Evolutionary conservation across 1,140 invertebrate species (phyloP).

Genomic region (Leptinotarsa lineolata): DNA sequence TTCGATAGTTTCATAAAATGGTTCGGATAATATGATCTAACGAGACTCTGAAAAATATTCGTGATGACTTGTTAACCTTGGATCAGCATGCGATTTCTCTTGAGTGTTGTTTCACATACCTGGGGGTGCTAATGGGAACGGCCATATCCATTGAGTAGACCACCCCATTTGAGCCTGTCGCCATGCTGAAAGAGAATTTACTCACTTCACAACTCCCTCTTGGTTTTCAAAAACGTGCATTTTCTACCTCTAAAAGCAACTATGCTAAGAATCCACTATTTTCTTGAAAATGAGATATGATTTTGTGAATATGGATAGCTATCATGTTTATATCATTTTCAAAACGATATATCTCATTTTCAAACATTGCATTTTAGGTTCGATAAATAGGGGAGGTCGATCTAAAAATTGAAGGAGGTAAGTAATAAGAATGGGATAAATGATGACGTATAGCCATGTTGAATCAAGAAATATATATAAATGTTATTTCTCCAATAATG

Average conservation of each 20-base stretch:
- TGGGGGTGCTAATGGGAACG: conserved; percentile 53
- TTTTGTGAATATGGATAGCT: no score
- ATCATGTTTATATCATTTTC: no score
- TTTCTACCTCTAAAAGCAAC: conserved; percentile 27
- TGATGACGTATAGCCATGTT: no score
- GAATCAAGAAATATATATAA: no score
- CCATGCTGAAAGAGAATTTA: conserved; percentile 54
- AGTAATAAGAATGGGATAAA: no score
- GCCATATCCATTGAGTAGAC: conserved; percentile 52
- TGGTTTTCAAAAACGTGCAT: conserved; percentile 26
- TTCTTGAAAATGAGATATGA: not conserved
- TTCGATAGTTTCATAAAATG: no score
- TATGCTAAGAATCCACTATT: not conserved
- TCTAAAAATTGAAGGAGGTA: no score
- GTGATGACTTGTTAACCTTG: not conserved
- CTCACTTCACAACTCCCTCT: conserved; percentile 56
- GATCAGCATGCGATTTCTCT: not conserved
- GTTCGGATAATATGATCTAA: not conserved
- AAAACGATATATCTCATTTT: not conserved
- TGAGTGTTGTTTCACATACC: conserved; percentile 44
- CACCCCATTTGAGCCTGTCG: conserved; percentile 40
- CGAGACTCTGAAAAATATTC: not conserved
- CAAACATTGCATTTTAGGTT: not conserved
- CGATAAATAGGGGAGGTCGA: not conserved
- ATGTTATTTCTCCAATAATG: no score